Evolutionary conservation across 2,113 vertebrate genomes (phyloP), one percentile per base, ranked within the genome.

Genomic region (Caranx melampygus): DNA sequence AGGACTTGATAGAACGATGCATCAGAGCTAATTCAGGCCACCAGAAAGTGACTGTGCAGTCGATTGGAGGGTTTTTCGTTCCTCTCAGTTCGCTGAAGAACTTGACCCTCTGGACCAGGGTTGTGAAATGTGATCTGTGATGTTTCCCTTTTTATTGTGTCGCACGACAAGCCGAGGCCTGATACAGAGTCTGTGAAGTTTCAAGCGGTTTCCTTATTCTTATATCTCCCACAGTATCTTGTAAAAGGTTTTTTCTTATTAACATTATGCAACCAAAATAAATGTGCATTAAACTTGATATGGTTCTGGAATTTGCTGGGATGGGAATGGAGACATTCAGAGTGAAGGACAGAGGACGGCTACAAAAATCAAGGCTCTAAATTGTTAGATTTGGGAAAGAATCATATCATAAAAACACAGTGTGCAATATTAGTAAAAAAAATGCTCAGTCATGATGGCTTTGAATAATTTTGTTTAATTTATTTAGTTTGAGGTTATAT

Each of bases 231-330:
- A 88, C 91, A 84, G 78, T 93, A 95, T 94, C 91, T 93, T 95
- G 93, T 95, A 88, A 90, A 93, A 91, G 75, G 82, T 93, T 95
- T 93, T 94, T 93, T 94, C 82, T 92, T 92, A 92, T 94, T 90
- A 92, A 93, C 90, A 93, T 94, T 95, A 96, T 94, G 94, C 94
- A 96, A 96, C 95, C 95, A 95, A 95, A 95, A 95, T 95, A 95
- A 94, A 94, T 95, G 94, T 95, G 95, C 94, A 95, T 95, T 95
- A 92, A 93, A 90, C 90, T 85, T 89, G 84, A 93, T 88, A 89
- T 87, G 90, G 84, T 94, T 95, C 90, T 91, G 90, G 82, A 61
- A 82, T 88, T 68, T 68, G 84, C 81, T 86, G 78, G 82, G 81
- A 35, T 58, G 85, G 75, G 40, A 81, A n/a, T n/a, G 70, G 66